Base-by-base conservation (phyloP, 2,888 invertebrate genomes). In the Ochlodes sylvanus region DNA sequence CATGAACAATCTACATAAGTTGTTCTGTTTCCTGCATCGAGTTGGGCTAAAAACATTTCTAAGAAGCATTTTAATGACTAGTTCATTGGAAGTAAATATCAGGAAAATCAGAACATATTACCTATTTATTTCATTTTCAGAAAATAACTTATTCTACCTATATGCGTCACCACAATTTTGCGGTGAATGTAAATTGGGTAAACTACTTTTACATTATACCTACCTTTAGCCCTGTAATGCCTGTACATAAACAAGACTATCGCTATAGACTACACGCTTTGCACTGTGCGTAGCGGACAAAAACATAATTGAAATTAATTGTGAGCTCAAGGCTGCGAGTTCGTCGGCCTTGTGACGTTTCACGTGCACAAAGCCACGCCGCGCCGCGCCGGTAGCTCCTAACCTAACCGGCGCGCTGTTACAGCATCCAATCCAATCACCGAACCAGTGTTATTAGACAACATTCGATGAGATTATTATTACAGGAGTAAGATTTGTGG, bases 301-400 rank as follows among this genome's bases (percentile, higher is more conserved):
- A 78, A 85, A 84, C 80, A 79, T 86, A 84, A 86, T 86, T 83
- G 81, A 80, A 87, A 86, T 89, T 88, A 90, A 89, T 88, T 88
- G 86, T 79, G 78, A 15, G 76, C 80, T 84, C 89, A 90, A 90
- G 90, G 90, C 82, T 87, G 86, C 74, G 72, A 77, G 91, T 91
- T 91, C 90, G 84, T 82, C 80, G 90, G 82, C 88, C 90, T 88
- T 87, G 87, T 75, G 63, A 69, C 72, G 27, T 27, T 27, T n/a
- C n/a, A n/a, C n/a, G 72, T 71, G 70, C 57, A 63, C 71, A 57
- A 38, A 66, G 66, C 70, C 74, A 79, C 81, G 70, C 72, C 77
- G 80, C 81, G 70, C 72, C 77, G 80, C 27, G 27, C 27, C 27
- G 27, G 79, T 79, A 78, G 77, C 76, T 71, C 71, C 72, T 65